Evolutionary conservation across 2,888 invertebrate species (phyloP), one percentile per base, ranked within the genome.

Genomic region (Malthinus flaveolus): DNA sequence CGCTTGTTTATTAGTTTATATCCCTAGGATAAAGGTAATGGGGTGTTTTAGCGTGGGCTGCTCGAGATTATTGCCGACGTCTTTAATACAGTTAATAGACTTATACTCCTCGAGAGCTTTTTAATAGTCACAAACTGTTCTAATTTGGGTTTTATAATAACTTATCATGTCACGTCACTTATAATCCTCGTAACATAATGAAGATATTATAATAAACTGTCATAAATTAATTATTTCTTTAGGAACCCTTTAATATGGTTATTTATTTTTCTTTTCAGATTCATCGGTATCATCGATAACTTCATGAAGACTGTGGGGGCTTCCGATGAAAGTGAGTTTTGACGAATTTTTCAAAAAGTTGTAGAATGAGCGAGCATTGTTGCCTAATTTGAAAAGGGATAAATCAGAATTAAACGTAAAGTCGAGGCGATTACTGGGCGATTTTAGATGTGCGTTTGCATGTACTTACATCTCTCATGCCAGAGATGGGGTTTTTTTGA

Each of bases 261-360:
- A 50, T 36, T 46, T 57, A 50, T 47, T 48, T 60, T 65, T 48
- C 54, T 81, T 80, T 23, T 62, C 77, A 82, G 81, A 70, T 82
- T 82, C 69, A 77, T 74, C 64, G 67, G 70, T 59, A 71, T 70
- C 9, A 75, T 80, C 61, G 75, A 79, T 33, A 59, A 67, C n/a
- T 80, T 80, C 64, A 66, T 70, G 57, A 23, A 61, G 39, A 49
- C 53, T 2, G 62, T 65, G 49, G 65, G 73, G 44, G 65, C 66
- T 31, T 66, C 71, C 12, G 66, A 70, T 55, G 66, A 70, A 66
- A 76, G 80, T 80, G 71, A 76, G 15, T 45, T 45, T 42, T 39
- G 12, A 12, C 1, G 13, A 39, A 45, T n/a, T 60, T 34, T 10
- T 39, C 37, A 34, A n/a, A 15, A 44, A 44, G 11, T 4, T 6